phyloP scores from a whole-genome alignment of 2,888 invertebrate genomes.

The Labia minor region DNA sequence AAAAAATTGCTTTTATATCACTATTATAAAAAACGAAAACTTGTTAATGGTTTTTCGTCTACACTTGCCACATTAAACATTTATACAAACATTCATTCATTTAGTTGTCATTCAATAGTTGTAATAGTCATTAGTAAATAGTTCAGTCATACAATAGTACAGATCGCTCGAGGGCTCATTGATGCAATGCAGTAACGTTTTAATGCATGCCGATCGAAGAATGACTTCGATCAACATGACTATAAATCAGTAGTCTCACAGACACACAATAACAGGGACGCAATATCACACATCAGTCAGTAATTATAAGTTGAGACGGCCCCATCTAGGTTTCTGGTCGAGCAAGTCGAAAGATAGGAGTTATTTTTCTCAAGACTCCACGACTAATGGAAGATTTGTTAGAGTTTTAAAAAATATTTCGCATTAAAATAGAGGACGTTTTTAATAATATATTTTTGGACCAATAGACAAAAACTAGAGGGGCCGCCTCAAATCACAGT shows the following conservation, averaged over 20 bases:
- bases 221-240: constrained; percentile 27
- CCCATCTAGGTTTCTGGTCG: constrained; percentile 17
- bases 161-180: constrained; percentile 27
- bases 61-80: constrained; percentile 17
- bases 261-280: constrained; percentile 29
- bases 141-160: constrained; percentile 20
- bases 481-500: constrained; percentile 44
- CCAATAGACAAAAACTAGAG: constrained; percentile 14
- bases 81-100: constrained; percentile 20
- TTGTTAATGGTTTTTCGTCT: not conserved
- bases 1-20: too few species aligned
- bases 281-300: constrained; percentile 31
- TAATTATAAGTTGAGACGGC: constrained; percentile 27
- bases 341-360: not conserved
- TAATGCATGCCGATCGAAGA: constrained; percentile 31
- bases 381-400: constrained; percentile 3
- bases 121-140: constrained; percentile 18
- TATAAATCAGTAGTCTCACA: constrained; percentile 30
- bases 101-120: not conserved
- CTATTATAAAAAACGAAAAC: too few species aligned
- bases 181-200: constrained; percentile 31
- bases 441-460: constrained; percentile 16
- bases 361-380: not conserved
- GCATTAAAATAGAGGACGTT: constrained; percentile 16
- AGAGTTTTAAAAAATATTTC: constrained; percentile 15